Evolutionary conservation across 2,113 vertebrate species (phyloP).

Genomic region (Panthera tigris): DNA sequence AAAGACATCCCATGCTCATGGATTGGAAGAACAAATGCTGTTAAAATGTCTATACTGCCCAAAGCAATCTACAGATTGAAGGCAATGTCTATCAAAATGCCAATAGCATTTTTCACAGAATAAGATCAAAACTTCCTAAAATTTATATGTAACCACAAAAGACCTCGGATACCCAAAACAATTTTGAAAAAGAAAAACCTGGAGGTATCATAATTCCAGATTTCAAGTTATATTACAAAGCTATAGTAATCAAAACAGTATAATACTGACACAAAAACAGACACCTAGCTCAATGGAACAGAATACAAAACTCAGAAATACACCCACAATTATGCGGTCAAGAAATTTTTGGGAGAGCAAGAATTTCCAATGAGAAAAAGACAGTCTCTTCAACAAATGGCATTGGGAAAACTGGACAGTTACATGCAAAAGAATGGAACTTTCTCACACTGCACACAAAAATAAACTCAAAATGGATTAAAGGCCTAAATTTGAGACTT

Average conservation of each 20-base stretch:
- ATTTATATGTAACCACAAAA: background rate
- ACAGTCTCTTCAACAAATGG: background rate
- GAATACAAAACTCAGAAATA: background rate
- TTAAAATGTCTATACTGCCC: background rate
- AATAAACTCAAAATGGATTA: background rate
- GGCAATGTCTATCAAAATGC: background rate
- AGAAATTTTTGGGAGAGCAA: background rate
- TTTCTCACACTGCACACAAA: background rate
- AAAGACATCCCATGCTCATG: background rate
- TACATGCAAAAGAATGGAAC: background rate
- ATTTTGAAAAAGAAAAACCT: background rate
- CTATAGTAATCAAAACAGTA: background rate
- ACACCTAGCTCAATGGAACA: background rate
- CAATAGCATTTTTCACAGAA: background rate
- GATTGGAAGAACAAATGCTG: background rate
- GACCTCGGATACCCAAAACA: background rate
- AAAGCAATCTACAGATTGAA: background rate
- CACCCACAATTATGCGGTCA: background rate
- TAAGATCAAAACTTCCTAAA: background rate
- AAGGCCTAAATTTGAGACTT: background rate
- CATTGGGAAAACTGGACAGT: background rate
- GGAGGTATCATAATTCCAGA: background rate
- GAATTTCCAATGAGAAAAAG: background rate
- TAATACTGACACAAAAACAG: background rate
- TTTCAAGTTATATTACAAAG: background rate